A percentile compares a stretch with the other conserved stretches of the same genome.
Conservation (phyloP, 2,888 invertebrate genomes). For the Argynnis bischoffii region DNA sequence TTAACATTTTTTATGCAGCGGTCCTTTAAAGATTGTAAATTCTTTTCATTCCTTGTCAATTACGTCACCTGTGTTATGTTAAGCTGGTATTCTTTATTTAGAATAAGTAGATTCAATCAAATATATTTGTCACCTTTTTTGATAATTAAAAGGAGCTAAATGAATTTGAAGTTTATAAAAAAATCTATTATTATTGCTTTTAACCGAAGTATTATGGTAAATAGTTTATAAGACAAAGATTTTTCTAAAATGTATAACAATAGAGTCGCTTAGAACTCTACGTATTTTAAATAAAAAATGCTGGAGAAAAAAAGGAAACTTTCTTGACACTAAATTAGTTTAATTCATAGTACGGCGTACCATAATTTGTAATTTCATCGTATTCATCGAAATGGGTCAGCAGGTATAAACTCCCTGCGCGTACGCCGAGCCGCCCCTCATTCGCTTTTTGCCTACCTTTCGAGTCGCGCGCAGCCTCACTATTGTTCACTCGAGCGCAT, state of each 20-base stretch:
- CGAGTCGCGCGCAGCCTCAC: conserved; percentile 77
- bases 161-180: no score
- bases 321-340: conserved; percentile 4
- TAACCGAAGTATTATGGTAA: no score
- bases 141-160: no score
- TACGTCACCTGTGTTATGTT: conserved; percentile 35
- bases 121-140: no score
- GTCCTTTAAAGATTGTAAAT: conserved; percentile 3
- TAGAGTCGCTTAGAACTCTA: background rate
- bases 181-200: no score
- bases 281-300: background rate
- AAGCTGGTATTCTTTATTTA: background rate
- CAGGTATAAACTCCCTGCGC: conserved; percentile 62
- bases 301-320: background rate
- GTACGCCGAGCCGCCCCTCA: conserved; percentile 61
- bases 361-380: conserved; percentile 28
- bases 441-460: conserved; percentile 82
- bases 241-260: no score
- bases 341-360: conserved; percentile 13
- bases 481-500: conserved; percentile 72
- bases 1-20: background rate
- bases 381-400: conserved; percentile 68
- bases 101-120: background rate
- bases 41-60: conserved; percentile 37
- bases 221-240: no score